Evolutionary conservation across 2,888 invertebrate genomes (phyloP), one percentile per base, ranked within the genome.

Genomic region (Hemicrepidius hirtus): DNA sequence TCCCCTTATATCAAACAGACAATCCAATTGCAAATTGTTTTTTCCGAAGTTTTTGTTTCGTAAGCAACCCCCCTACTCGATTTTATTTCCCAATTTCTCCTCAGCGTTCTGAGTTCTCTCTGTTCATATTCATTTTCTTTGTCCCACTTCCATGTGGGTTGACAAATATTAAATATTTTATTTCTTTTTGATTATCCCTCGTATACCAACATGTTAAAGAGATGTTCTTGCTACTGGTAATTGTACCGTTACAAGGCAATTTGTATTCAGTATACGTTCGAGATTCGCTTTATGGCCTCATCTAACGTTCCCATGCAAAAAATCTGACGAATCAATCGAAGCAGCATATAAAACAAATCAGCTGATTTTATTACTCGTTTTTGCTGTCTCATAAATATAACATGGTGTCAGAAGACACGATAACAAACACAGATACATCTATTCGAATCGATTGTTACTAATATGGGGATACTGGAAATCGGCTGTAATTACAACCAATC

Each of bases 301-400:
- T 53, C 63, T 64, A 55, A 55, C 37, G 20, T 49, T 64, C 50
- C 50, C 55, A 35, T 55, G 55, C 41, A 66, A 66, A 66, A 66
- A 66, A 44, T 63, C 63, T 70, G 70, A 70, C 65, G 70, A 65
- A 70, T 70, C 70, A 70, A 70, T 70, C 70, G 62, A 55, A 68
- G 62, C 18, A 62, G 70, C 57, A 16, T 37, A 63, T 63, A 65
- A 65, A 70, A 65, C 65, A 65, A 69, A 65, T 65, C 70, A 59
- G 70, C 57, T 70, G 64, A 57, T 70, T 70, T 70, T 70, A 70
- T 70, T 69, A 57, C 37, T 9, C 32, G 55, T 65, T 70, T 70
- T 65, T 65, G 41, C 13, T n/a, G 69, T 18, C 46, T 60, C 63
- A 53, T 69, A 69, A 69, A 69, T 63, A 60, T 37, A 57, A 37